Evolutionary conservation across 2,888 invertebrate species (phyloP), one percentile per base, ranked within the genome.

Genomic region (Drosophila diplacantha): DNA sequence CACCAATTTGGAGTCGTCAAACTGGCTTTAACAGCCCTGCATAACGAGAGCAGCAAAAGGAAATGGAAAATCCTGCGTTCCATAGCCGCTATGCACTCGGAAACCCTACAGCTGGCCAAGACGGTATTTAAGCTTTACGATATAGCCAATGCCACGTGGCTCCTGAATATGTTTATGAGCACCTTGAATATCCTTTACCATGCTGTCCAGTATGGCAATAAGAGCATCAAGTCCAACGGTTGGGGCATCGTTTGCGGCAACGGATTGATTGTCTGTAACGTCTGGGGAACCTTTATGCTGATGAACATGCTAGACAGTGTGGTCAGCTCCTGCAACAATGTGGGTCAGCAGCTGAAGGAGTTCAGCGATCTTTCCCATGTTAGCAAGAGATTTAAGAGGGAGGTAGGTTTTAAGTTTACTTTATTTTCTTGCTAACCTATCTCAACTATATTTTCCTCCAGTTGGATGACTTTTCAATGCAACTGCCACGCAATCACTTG

Each of bases 1-100:
- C 67, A 75, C 37, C 83, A 84, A 39, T 83, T 83, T 29, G 35
- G 41, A 2, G 63, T 63, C 2, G 66, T 83, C 2, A 71, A 81
- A 14, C 24, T 71, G 18, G 71, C 73, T 0, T 26, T 83, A 16
- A 50, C 31, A 18, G 35, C 43, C 3, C 43, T 80, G 3, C 59
- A 46, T 0, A 5, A 8, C 0, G 22, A 24, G 8, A 38, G n/a
- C 0, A 6, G 5, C 8, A 35, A 24, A 1, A 16, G 47, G n/a
- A 12, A 41, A 2, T 16, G 26, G 6, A 12, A 32, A n/a, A 38
- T 58, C 2, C n/a, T 76, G 5, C 57, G 43, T 0, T 49, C 51
- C 2, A 44, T 83, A 7, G 49, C 52, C 0, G 2, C 1, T 12
- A 56, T 84, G 16, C 81, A 83, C 16, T 32, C 24, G 26, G 57